Percentiles rank a stretch among this genome's conserved stretches.
These are phyloP conservation scores for Crotalus viridis DNA, from an alignment of 2,113 vertebrate genomes.

Conservation along the genomic window DNA sequence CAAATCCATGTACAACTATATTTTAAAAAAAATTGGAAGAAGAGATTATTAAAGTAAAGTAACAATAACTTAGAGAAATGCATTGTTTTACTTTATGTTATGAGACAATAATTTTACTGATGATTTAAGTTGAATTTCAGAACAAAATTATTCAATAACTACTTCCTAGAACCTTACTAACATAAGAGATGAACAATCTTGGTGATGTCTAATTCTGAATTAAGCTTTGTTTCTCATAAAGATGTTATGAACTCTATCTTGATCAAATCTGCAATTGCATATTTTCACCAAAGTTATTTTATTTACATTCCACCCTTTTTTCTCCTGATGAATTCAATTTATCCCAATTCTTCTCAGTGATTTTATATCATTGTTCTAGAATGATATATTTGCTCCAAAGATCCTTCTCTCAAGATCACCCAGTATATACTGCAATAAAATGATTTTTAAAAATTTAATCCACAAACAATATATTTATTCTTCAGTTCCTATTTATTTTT, in stretches of 20 bases:
- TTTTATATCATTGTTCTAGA: slow-evolving; percentile 31
- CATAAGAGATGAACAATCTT: not conserved
- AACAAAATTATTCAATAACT: not conserved
- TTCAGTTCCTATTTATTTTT: slow-evolving; percentile 19
- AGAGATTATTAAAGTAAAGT: not conserved
- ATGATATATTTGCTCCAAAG: slow-evolving; percentile 42
- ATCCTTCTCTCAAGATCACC: slow-evolving; percentile 24
- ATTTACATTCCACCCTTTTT: slow-evolving; percentile 40
- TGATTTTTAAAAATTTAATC: slow-evolving; percentile 45
- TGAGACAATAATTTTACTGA: not conserved
- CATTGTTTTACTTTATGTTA: not conserved
- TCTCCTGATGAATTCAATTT: slow-evolving; percentile 43
- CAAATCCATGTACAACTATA: not conserved
- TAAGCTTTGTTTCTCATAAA: slow-evolving; percentile 31
- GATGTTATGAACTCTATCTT: slow-evolving; percentile 36
- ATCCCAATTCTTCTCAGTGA: slow-evolving; percentile 43
- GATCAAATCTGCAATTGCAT: slow-evolving; percentile 38
- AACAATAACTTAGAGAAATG: not conserved
- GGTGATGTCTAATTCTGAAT: slow-evolving; percentile 33
- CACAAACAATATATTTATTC: slow-evolving; percentile 12
- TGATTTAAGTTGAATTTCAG: not conserved
- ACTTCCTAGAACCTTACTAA: not conserved
- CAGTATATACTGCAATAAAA: slow-evolving; percentile 1
- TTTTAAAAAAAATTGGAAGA: not conserved
- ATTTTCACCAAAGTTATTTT: slow-evolving; percentile 38